These are phyloP conservation scores for Porites australiensis DNA, from an alignment of 64 coral and sea anemone genomes.

Conservation along the genomic window DNA sequence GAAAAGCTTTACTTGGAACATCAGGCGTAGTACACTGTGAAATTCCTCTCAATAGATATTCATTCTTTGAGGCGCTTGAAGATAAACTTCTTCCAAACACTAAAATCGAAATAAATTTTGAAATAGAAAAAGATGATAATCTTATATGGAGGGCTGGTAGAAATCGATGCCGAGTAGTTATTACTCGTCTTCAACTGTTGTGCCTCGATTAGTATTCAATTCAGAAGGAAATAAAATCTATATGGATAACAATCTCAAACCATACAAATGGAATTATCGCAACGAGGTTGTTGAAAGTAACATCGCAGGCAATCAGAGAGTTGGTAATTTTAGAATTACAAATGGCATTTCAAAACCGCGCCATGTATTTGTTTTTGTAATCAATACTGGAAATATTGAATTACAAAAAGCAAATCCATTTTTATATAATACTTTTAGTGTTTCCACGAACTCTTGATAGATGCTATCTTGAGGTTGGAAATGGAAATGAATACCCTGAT, in stretches of 20 bases:
- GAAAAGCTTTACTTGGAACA: too few species aligned
- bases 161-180: neutral
- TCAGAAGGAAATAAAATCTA: slow-evolving; percentile 7
- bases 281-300: too few species aligned
- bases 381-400: neutral
- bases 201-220: slow-evolving; percentile 32
- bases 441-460: neutral
- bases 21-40: too few species aligned
- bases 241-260: slow-evolving; percentile 12
- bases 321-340: slow-evolving; percentile 30
- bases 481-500: slow-evolving; percentile 38
- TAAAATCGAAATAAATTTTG: too few species aligned
- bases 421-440: slow-evolving; percentile 45
- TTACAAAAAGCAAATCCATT: slow-evolving; percentile 27
- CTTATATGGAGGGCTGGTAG: slow-evolving; percentile 14
- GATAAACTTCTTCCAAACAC: too few species aligned
- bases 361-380: slow-evolving; percentile 57
- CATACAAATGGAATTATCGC: slow-evolving; percentile 50
- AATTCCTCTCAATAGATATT: too few species aligned
- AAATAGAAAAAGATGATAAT: too few species aligned
- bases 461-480: slow-evolving; percentile 22
- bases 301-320: too few species aligned
- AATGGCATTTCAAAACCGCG: slow-evolving; percentile 11
- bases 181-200: slow-evolving; percentile 2
- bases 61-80: too few species aligned